phyloP scores from a whole-genome alignment of 2,797 vertebrate species.

The Enteromius afrohamiltoni region DNA sequence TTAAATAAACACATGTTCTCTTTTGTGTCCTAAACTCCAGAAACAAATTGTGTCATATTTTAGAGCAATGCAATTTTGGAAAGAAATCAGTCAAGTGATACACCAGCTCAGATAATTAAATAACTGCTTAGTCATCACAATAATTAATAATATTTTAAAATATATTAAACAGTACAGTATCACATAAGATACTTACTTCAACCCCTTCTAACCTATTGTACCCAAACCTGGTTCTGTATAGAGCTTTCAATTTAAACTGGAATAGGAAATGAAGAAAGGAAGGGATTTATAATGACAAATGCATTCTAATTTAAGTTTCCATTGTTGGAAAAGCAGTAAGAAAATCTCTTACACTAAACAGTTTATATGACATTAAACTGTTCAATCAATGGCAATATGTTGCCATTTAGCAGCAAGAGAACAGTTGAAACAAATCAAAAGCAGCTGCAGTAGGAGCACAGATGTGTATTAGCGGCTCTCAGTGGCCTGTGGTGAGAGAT shows the following conservation, averaged over 20 bases:
- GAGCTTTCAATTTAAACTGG: neutral
- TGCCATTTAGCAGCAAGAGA: slow-evolving; percentile 12
- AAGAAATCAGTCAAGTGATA: neutral
- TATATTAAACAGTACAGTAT: neutral
- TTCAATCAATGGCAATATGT: slow-evolving; percentile 3
- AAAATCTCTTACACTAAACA: slow-evolving; percentile 5
- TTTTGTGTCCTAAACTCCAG: no score
- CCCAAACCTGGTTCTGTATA: no score
- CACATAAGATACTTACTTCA: neutral
- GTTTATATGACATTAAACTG: slow-evolving; percentile 18
- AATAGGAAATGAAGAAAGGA: neutral
- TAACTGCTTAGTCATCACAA: neutral
- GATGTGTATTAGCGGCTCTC: slow-evolving; percentile 53
- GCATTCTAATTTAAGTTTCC: neutral
- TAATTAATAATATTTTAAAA: neutral
- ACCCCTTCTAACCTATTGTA: neutral
- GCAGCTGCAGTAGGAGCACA: neutral
- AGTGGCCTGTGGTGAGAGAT: slow-evolving; percentile 61
- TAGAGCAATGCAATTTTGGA: no score
- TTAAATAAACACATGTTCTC: no score
- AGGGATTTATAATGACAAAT: neutral
- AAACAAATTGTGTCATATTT: no score
- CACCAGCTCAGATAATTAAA: neutral
- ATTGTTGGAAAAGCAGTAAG: neutral
- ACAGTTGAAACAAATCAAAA: slow-evolving; percentile 60